Base-by-base conservation (phyloP, 2,797 vertebrate species). In the Ataeniobius toweri region DNA sequence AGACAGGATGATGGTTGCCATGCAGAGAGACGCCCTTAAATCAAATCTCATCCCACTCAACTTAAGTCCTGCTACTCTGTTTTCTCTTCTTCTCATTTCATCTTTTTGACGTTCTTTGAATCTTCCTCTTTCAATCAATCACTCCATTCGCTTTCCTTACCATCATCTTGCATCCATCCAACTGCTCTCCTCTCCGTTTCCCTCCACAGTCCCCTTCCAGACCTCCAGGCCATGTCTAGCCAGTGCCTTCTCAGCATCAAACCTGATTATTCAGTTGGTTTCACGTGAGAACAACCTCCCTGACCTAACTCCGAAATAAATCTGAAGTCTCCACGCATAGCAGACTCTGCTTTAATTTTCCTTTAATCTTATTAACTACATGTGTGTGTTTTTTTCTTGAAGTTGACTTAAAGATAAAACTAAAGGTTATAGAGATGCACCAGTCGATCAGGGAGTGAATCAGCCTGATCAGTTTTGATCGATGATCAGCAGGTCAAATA, bases 171-270 rank as follows among this genome's bases (percentile, higher is more conserved):
- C 41, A 55, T 59, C 31, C 50, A 44, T 76, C 53, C 55, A 63
- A 44, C 20, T 73, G 12, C 20, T 22, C 22, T 77, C 46, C 61
- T 46, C 48, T n/a, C 36, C 58, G 31, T 55, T 67, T 73, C 73
- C 61, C 74, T 55, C 8, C 2, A 73, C 73, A 58, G 55, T 24
- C 71, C 78, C 73, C 79, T 68, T 85, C 76, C 63, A 81, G 41
- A 75, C 81, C 86, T 85, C 55, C 74, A 2, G 87, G 89, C 83
- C 89, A 79, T 89, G 93, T 93, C 93, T 93, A 82, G 88, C 75
- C 90, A 41, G 68, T 10, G 78, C 75, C 78, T 74, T 79, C 78
- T 86, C 68, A 53, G 76, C 87, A 86, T 89, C 87, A 91, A 83
- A 86, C 79, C 65, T 36, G 73, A 86, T 90, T 85, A 86, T 78